Conservation (phyloP, 1,140 invertebrate species). For the Bicyclus anynana region DNA sequence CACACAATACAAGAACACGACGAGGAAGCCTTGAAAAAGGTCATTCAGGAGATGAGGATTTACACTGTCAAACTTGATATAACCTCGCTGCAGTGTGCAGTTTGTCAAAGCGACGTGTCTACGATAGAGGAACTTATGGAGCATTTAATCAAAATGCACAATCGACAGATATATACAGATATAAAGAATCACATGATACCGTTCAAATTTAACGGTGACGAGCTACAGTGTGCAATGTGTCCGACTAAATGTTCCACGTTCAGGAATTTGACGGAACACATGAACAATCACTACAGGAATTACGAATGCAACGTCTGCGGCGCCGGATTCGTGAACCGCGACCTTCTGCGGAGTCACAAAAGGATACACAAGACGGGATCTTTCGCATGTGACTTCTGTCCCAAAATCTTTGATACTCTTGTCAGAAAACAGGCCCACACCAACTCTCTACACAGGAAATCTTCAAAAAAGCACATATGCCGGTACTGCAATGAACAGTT, state of each 20-base stretch:
- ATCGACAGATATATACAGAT: slow-evolving; percentile 24
- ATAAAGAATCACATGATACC: slow-evolving; percentile 37
- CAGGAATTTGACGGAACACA: slow-evolving; percentile 16
- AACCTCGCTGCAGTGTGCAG: slow-evolving; percentile 30
- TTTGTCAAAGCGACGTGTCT: slow-evolving; percentile 20
- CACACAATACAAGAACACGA: slow-evolving; percentile 33
- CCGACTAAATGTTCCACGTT: slow-evolving; percentile 5
- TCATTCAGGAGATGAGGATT: slow-evolving; percentile 5
- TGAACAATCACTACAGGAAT: slow-evolving; percentile 28
- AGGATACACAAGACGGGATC: slow-evolving; percentile 12
- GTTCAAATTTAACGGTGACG: slow-evolving; percentile 37
- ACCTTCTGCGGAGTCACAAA: slow-evolving; percentile 7
- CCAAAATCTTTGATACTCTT: slow-evolving; percentile 28
- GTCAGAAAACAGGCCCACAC: slow-evolving; percentile 32
- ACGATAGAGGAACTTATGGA: slow-evolving; percentile 16
- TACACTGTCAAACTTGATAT: slow-evolving; percentile 39
- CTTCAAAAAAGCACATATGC: slow-evolving; percentile 34
- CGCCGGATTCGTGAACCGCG: slow-evolving; percentile 17
- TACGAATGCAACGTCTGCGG: slow-evolving; percentile 23
- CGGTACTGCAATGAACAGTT: slow-evolving; percentile 38
- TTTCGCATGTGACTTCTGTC: slow-evolving; percentile 32
- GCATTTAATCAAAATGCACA: slow-evolving; percentile 30
- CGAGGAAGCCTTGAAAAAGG: slow-evolving; percentile 7
- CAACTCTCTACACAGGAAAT: slow-evolving; percentile 22
- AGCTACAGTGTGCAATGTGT: slow-evolving; percentile 19